Percentiles rank a stretch among this genome's conserved stretches.
Conservation (phyloP, 1,140 invertebrate genomes). For the Hyposmocoma kahamanoa region DNA sequence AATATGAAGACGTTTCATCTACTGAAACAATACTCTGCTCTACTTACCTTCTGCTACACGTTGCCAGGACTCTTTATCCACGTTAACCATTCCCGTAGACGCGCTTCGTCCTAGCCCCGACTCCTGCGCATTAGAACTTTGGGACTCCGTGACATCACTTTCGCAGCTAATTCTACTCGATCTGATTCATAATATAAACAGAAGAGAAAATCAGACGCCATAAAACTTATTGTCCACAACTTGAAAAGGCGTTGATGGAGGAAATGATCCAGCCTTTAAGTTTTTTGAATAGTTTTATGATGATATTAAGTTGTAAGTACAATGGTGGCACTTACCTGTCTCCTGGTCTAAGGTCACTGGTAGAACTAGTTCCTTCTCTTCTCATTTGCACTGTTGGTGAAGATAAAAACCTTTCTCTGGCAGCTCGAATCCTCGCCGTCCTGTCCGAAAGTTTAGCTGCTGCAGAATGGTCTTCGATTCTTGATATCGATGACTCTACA, state of each 20-base stretch:
- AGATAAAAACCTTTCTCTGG: constrained; percentile 78
- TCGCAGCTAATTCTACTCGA: constrained; percentile 75
- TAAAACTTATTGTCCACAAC: too few relatives aligned
- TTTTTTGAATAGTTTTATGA: too few relatives aligned
- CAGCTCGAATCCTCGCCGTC: constrained; percentile 75
- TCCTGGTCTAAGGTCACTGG: constrained; percentile 56
- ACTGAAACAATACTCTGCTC: too few relatives aligned
- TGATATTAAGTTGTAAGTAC: too few relatives aligned
- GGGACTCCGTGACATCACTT: constrained; percentile 71
- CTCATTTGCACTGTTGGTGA: constrained; percentile 49
- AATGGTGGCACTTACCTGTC: constrained; percentile 39
- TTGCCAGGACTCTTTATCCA: constrained; percentile 75
- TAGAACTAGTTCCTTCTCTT: constrained; percentile 55
- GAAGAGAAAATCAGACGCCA: too few relatives aligned
- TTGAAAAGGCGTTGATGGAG: too few relatives aligned
- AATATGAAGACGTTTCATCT: too few relatives aligned
- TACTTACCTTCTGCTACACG: constrained; percentile 61
- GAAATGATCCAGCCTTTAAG: too few relatives aligned
- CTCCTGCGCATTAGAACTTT: constrained; percentile 28
- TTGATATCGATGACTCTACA: constrained; percentile 22
- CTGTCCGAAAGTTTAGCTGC: constrained; percentile 54
- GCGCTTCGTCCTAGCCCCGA: constrained; percentile 77
- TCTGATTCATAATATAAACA: too few relatives aligned
- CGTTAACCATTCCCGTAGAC: constrained; percentile 82
- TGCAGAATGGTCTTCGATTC: constrained; percentile 18